phyloP scores from a whole-genome alignment of 37 sponge, comb jelly and placozoan species.

The Petrosia ficiformis region DNA sequence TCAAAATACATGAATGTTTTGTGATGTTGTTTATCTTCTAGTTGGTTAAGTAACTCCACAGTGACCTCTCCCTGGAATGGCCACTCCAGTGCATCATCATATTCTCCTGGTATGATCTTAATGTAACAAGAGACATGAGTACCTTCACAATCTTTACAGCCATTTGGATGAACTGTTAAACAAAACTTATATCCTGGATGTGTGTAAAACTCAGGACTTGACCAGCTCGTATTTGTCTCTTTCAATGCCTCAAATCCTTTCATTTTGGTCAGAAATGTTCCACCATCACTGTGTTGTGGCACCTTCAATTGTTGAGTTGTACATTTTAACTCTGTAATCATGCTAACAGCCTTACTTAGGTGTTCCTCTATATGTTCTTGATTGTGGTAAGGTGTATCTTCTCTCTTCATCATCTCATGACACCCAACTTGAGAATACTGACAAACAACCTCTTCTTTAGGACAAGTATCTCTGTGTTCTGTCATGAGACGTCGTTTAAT shows the following conservation, averaged over 20 bases:
- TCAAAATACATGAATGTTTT: neutral
- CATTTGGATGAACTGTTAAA: constrained; percentile 21
- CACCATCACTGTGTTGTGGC: neutral
- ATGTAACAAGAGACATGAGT: constrained; percentile 29
- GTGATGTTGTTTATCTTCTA: neutral
- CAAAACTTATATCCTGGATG: constrained; percentile 43
- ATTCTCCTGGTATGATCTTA: constrained; percentile 28
- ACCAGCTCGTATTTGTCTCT: neutral
- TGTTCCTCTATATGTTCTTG: neutral
- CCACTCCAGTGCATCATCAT: constrained; percentile 34
- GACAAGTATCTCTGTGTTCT: neutral
- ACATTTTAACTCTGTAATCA: neutral
- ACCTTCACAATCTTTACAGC: constrained; percentile 14
- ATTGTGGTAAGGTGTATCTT: neutral
- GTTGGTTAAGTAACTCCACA: constrained; percentile 10
- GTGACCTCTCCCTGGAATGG: constrained; percentile 14
- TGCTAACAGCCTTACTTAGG: neutral
- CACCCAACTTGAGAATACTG: neutral
- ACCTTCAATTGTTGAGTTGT: neutral
- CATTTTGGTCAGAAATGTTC: neutral
- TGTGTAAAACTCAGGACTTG: constrained; percentile 12
- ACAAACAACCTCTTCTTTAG: neutral
- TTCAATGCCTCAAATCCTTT: neutral
- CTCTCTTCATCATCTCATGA: neutral
- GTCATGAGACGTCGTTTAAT: neutral